Percentiles rank a stretch among this genome's conserved stretches.
Conservation (phyloP, 2,113 vertebrate genomes). For the Diphyllodes magnificus region DNA sequence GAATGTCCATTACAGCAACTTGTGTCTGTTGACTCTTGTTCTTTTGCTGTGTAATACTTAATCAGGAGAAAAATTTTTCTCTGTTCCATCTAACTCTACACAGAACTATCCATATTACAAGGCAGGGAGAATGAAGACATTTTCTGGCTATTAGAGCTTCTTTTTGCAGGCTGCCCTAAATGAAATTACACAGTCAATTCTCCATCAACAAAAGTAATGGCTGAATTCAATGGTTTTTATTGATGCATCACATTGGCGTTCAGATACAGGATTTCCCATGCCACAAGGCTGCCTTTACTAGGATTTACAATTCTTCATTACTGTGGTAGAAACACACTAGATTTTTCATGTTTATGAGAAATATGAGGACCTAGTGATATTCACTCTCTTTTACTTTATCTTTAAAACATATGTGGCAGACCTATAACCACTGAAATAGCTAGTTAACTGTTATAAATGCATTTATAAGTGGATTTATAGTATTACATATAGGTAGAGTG, state of each 20-base stretch:
- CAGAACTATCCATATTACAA: background rate
- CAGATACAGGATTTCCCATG: background rate
- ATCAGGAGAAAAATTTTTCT: background rate
- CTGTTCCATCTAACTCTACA: background rate
- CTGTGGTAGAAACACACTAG: background rate
- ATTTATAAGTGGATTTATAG: background rate
- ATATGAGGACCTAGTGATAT: background rate
- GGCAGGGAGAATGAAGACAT: background rate
- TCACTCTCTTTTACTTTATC: background rate
- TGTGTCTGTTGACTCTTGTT: background rate
- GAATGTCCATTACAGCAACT: background rate
- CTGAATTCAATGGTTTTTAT: background rate
- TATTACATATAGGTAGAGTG: background rate
- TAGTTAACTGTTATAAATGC: background rate
- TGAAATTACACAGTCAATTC: background rate
- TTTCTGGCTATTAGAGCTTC: background rate
- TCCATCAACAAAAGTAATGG: background rate
- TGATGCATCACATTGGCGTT: background rate
- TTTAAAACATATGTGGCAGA: background rate
- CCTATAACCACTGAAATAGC: background rate
- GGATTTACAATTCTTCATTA: background rate
- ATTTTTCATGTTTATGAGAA: background rate
- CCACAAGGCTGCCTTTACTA: background rate
- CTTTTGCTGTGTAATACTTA: background rate
- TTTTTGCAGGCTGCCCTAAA: background rate